Evolutionary conservation across 2,888 invertebrate genomes (phyloP).

Genomic region (Steinernema scapterisci): DNA sequence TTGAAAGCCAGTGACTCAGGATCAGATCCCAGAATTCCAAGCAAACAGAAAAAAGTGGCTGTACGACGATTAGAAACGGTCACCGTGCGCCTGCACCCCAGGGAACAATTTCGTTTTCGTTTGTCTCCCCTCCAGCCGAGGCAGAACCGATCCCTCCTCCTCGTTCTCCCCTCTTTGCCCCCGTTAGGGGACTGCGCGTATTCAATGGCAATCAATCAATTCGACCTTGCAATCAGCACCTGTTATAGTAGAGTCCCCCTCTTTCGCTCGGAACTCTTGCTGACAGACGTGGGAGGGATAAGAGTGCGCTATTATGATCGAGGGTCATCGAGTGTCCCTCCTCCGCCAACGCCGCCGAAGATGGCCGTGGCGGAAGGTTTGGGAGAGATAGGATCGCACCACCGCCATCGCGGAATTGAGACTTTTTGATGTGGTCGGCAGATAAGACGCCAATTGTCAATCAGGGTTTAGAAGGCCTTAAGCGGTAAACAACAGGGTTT

Average conservation of each 20-base stretch:
- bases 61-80: conserved; percentile 1
- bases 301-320: not conserved
- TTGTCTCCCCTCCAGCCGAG: conserved; percentile 21
- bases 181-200: conserved; percentile 4
- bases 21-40: too few species aligned
- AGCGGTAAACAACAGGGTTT: too few species aligned
- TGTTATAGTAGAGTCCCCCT: not conserved
- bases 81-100: too few species aligned
- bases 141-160: conserved; percentile 24
- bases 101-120: conserved; percentile 3
- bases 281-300: conserved; percentile 5
- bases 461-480: not conserved
- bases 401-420: conserved; percentile 8
- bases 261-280: not conserved
- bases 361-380: not conserved
- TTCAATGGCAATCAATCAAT: conserved; percentile 20
- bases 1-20: too few species aligned
- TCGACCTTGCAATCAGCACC: conserved; percentile 23
- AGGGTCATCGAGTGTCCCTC: conserved; percentile 14
- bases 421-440: conserved; percentile 3
- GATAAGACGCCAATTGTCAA: not conserved
- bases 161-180: too few species aligned
- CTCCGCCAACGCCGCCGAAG: not conserved
- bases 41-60: too few species aligned
- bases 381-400: conserved; percentile 5